Evolutionary conservation across 1,140 invertebrate species (phyloP).

Genomic region (Aphidius ervi): DNA sequence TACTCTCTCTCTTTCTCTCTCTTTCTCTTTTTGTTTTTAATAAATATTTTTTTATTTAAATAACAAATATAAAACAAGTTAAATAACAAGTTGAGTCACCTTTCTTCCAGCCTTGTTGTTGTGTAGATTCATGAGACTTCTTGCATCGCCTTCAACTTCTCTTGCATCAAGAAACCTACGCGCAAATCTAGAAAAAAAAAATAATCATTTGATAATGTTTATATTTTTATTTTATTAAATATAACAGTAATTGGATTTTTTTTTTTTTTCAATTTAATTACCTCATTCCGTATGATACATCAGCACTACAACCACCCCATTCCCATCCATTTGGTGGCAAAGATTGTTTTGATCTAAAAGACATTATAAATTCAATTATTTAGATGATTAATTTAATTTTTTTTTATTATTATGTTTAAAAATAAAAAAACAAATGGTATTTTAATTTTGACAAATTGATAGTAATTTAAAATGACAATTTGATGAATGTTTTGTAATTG

Average conservation of each 20-base stretch:
- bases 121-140: conserved; percentile 93
- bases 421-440: neutral
- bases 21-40: neutral
- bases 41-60: conserved; percentile 4
- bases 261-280: conserved; percentile 24
- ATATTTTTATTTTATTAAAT: conserved; percentile 25
- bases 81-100: conserved; percentile 56
- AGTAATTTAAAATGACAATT: conserved; percentile 1
- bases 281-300: conserved; percentile 72
- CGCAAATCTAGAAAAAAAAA: conserved; percentile 57
- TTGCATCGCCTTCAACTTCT: conserved; percentile 76
- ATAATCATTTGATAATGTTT: conserved; percentile 12
- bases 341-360: conserved; percentile 42
- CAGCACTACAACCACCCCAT: conserved; percentile 86
- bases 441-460: neutral
- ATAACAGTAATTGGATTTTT: neutral
- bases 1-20: too few relatives aligned
- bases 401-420: neutral
- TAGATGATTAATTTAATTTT: neutral
- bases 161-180: conserved; percentile 79
- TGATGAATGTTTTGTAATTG: conserved; percentile 16
- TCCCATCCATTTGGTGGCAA: conserved; percentile 60
- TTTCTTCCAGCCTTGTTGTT: conserved; percentile 92
- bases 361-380: conserved; percentile 11
- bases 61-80: neutral